A percentile compares a stretch with the other conserved stretches of the same genome.
phyloP scores from a whole-genome alignment of 1,140 invertebrate species.

The Leptinotarsa defecta region DNA sequence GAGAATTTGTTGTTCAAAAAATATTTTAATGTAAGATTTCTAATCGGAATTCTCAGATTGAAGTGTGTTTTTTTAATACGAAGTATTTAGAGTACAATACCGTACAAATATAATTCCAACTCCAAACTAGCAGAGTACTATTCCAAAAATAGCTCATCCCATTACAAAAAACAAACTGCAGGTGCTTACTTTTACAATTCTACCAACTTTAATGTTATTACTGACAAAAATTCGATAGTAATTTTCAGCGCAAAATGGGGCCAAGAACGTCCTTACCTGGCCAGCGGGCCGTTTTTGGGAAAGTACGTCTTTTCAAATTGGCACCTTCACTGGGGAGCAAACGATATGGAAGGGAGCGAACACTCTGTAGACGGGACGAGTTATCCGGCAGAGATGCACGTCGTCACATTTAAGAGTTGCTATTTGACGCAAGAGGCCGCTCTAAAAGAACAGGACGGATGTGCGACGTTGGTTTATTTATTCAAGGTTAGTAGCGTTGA shows the following conservation, averaged over 20 bases:
- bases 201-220: not conserved
- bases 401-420: slow-evolving; percentile 60
- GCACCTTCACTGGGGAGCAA: slow-evolving; percentile 82
- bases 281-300: slow-evolving; percentile 65
- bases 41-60: too few species aligned
- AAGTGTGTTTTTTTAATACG: too few species aligned
- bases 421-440: slow-evolving; percentile 64
- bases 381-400: slow-evolving; percentile 67
- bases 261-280: slow-evolving; percentile 61
- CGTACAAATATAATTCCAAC: too few species aligned
- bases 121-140: too few species aligned
- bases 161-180: too few species aligned
- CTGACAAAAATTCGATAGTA: slow-evolving; percentile 54
- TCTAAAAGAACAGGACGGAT: slow-evolving; percentile 61
- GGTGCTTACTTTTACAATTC: too few species aligned
- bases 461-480: slow-evolving; percentile 63
- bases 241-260: slow-evolving; percentile 64
- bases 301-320: slow-evolving; percentile 73
- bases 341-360: slow-evolving; percentile 75
- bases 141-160: too few species aligned
- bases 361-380: slow-evolving; percentile 71
- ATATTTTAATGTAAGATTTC: too few species aligned
- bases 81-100: too few species aligned
- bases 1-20: too few species aligned
- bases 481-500: slow-evolving; percentile 57